Conservation (phyloP, 2,888 invertebrate species). For the Cephus spinipes region DNA sequence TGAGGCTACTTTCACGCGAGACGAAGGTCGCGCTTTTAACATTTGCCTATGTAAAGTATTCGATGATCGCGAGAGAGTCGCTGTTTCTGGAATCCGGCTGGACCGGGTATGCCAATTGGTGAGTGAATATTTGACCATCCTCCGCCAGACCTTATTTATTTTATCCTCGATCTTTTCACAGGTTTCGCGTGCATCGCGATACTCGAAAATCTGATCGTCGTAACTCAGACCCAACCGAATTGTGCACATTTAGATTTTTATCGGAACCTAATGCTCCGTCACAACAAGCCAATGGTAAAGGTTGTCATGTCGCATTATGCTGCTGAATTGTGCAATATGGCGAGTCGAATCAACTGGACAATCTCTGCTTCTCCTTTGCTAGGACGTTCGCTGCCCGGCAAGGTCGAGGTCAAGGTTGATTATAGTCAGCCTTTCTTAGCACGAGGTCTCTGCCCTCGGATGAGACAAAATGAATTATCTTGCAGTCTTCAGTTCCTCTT, state of each 20-base stretch:
- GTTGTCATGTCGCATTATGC: background rate
- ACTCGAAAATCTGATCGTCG: background rate
- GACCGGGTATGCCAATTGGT: background rate
- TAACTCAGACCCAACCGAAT: background rate
- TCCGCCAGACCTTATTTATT: background rate
- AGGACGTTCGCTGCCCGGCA: conserved; percentile 54
- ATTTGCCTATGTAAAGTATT: background rate
- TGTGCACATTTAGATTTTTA: background rate
- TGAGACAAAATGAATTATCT: background rate
- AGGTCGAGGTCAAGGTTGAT: conserved; percentile 57
- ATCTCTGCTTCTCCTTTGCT: conserved; percentile 52
- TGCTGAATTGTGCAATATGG: conserved; percentile 10
- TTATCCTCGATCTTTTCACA: background rate
- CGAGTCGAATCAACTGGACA: conserved; percentile 29
- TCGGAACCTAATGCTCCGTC: background rate
- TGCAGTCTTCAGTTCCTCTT: background rate
- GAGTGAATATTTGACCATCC: background rate
- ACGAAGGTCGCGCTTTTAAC: background rate
- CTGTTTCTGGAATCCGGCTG: conserved; percentile 6
- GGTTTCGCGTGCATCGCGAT: background rate
- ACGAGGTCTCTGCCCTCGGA: background rate
- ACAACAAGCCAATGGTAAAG: background rate
- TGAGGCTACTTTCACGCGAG: background rate
- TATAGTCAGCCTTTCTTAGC: background rate
- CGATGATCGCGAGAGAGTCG: background rate